Percentiles rank a stretch among this genome's conserved stretches.
These are phyloP conservation scores for Myotis daubentonii DNA, from an alignment of 2,797 vertebrate genomes.

Conservation along the genomic window DNA sequence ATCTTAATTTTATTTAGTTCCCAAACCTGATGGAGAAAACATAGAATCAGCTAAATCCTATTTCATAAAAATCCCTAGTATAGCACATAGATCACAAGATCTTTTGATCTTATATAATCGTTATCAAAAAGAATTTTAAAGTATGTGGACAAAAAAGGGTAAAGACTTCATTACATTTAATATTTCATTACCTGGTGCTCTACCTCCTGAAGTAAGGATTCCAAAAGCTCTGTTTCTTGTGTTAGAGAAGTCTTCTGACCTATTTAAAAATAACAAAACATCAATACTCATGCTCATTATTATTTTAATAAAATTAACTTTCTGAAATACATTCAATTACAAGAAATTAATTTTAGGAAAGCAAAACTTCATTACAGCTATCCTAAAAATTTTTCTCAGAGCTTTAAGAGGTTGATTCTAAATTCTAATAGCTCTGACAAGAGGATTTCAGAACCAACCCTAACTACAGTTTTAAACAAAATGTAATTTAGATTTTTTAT, in stretches of 20 bases:
- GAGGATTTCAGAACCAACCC: not conserved
- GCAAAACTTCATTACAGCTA: constrained; percentile 11
- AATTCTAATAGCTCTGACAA: constrained; percentile 28
- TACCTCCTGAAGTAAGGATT: constrained; percentile 98
- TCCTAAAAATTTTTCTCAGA: not conserved
- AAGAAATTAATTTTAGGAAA: not conserved
- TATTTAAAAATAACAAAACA: constrained; percentile 81
- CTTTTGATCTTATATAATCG: not conserved
- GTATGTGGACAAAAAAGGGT: not conserved
- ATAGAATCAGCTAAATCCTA: constrained; percentile 26
- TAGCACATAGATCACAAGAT: not conserved
- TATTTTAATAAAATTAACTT: not conserved
- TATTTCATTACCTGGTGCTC: constrained; percentile 95
- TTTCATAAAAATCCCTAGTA: constrained; percentile 42
- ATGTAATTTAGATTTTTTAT: constrained; percentile 1
- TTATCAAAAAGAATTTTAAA: not conserved
- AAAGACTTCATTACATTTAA: constrained; percentile 38
- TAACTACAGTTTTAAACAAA: constrained; percentile 24
- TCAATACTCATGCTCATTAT: not conserved
- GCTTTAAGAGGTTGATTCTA: constrained; percentile 22
- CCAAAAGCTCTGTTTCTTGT: constrained; percentile 98
- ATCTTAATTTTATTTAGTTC: not conserved
- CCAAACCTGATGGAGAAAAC: not conserved
- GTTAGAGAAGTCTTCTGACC: constrained; percentile 99
- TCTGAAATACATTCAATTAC: not conserved